Conservation (phyloP, 2,113 vertebrate species). For the western clawed frog (Xenopus tropicalis) region DNA sequence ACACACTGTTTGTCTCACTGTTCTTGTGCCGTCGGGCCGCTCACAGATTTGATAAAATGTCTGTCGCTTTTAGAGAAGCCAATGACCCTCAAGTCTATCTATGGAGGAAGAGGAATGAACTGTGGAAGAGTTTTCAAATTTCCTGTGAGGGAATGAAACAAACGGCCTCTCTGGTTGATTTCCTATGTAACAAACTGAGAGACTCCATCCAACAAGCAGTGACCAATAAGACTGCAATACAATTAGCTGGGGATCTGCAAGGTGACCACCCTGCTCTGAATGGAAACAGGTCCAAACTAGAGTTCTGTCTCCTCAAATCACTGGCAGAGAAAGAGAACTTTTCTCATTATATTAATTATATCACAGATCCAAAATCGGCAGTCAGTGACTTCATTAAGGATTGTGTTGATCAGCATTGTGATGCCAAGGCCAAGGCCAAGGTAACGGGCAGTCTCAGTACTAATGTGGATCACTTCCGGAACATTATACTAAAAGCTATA, state of each 20-base stretch:
- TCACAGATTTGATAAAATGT: conserved; percentile 50
- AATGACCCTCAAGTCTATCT: conserved; percentile 56
- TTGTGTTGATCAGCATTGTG: conserved; percentile 44
- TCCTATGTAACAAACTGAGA: conserved; percentile 62
- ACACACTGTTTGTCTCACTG: conserved; percentile 52
- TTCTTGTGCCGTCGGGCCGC: conserved; percentile 49
- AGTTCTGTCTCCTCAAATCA: conserved; percentile 61
- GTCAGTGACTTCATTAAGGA: conserved; percentile 52
- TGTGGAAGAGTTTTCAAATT: conserved; percentile 56
- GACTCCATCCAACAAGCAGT: conserved; percentile 34
- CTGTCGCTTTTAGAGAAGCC: conserved; percentile 47
- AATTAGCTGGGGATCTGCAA: conserved; percentile 54
- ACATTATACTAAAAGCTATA: conserved; percentile 44
- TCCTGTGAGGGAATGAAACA: conserved; percentile 59
- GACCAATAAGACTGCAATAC: conserved; percentile 51
- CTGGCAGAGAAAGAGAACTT: conserved; percentile 66
- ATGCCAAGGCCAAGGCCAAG: background rate
- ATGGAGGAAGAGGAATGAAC: conserved; percentile 57
- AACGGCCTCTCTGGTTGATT: conserved; percentile 51
- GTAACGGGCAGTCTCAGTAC: conserved; percentile 29
- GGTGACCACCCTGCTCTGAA: conserved; percentile 51
- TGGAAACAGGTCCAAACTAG: conserved; percentile 62
- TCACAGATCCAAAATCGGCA: conserved; percentile 37
- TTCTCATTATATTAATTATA: conserved; percentile 55
- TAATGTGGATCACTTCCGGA: conserved; percentile 12